A percentile compares a stretch with the other conserved stretches of the same genome.
Evolutionary conservation across 2,888 invertebrate species (phyloP).

Genomic region (Pseudococcus jackbeardsleyi): DNA sequence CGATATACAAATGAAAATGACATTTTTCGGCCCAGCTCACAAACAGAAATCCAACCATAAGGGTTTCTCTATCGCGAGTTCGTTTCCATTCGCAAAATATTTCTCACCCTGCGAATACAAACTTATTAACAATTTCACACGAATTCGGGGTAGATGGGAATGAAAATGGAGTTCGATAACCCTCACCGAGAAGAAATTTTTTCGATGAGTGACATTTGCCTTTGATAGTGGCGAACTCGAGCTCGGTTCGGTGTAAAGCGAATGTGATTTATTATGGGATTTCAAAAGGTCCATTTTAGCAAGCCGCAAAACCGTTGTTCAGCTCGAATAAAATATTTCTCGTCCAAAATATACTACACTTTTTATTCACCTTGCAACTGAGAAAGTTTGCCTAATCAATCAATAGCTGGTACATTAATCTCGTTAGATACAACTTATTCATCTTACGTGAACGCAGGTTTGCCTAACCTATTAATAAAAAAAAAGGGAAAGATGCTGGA

Average conservation of each 20-base stretch:
- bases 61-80: neutral
- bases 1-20: no score
- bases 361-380: slow-evolving; percentile 1
- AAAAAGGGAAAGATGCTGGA: neutral
- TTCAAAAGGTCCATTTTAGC: neutral
- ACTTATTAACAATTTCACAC: neutral
- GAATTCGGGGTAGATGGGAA: neutral
- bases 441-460: neutral
- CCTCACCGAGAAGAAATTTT: neutral
- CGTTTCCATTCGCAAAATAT: neutral
- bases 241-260: neutral
- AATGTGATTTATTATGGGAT: neutral
- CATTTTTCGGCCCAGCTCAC: neutral
- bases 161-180: neutral
- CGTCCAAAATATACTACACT: neutral
- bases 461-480: slow-evolving; percentile 16
- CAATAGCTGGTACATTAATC: slow-evolving; percentile 28
- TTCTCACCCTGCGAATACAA: neutral
- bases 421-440: slow-evolving; percentile 12
- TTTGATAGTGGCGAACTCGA: neutral
- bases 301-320: neutral
- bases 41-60: neutral
- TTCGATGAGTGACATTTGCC: slow-evolving; percentile 10
- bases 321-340: neutral
- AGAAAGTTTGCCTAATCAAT: slow-evolving; percentile 27